Evolutionary conservation across 2,888 invertebrate species (phyloP), one percentile per base, ranked within the genome.

Genomic region (Hemistola chrysoprasaria): DNA sequence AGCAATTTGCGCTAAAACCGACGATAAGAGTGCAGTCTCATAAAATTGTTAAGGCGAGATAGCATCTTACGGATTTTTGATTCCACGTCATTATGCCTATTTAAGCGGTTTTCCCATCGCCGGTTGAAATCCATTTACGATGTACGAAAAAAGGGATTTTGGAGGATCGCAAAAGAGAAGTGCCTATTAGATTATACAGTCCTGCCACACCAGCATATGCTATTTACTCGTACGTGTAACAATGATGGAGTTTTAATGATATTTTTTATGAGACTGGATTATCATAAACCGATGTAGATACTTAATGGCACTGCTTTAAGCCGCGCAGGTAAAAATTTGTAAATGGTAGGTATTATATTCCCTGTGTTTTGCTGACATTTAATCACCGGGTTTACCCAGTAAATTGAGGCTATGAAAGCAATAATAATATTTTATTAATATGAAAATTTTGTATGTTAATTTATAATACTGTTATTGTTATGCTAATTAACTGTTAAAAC

Each of bases 91-190:
- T 61, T 57, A 52, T 62, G 50, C 50, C 43, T 54, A 53, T 59
- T 68, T 62, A 60, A 64, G 65, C 62, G 66, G 59, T 66, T 67
- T 65, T 58, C 56, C 58, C 62, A 63, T 58, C 67, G 65, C 63
- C 65, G 64, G 67, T 67, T 54, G 59, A 61, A 67, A 71, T 66
- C 56, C 59, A 55, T 77, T 78, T 78, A 77, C 73, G 78, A 72
- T 64, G 67, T 68, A 70, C 60, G 71, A 75, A 76, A 75, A 78
- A 68, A 61, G 62, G 66, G 65, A 70, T 71, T 71, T 65, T 47
- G 59, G 58, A 56, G 54, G 52, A 56, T 64, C 61, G 62, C 63
- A 64, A 61, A 65, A 56, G 62, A 64, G 64, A 72, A 68, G 62
- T 58, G 53, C 56, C 68, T 59, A 69, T 69, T 65, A 65, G 62